A percentile compares a stretch with the other conserved stretches of the same genome.
Evolutionary conservation across 2,113 vertebrate species (phyloP).

Genomic region (Progne subis): DNA sequence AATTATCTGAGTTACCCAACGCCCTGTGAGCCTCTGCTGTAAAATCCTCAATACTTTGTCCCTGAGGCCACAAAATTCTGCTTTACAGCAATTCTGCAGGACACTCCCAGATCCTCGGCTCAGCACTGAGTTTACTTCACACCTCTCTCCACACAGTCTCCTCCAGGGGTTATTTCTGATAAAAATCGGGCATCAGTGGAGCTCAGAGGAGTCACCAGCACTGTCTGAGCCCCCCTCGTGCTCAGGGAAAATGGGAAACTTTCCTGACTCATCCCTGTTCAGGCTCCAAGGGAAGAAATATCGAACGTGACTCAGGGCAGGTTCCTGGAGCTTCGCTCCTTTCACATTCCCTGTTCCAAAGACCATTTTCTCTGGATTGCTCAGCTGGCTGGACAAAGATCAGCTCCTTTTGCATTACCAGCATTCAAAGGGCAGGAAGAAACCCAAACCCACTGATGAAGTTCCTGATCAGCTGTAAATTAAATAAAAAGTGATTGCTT

Average conservation of each 20-base stretch:
- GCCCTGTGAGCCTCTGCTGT: conserved; percentile 1
- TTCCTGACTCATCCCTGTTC: background rate
- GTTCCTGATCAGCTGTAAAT: background rate
- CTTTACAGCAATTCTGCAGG: background rate
- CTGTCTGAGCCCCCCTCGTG: background rate
- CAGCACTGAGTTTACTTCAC: background rate
- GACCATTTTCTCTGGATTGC: background rate
- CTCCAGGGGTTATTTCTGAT: background rate
- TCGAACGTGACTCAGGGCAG: conserved; percentile 17
- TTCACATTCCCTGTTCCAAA: background rate
- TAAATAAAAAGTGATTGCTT: background rate
- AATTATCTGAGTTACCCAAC: conserved; percentile 16
- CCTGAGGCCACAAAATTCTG: conserved; percentile 18
- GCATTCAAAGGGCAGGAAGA: background rate
- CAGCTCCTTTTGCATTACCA: background rate
- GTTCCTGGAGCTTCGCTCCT: conserved; percentile 32
- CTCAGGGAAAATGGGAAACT: background rate
- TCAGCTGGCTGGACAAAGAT: background rate
- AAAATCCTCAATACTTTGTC: background rate
- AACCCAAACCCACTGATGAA: background rate
- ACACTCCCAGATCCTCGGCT: background rate
- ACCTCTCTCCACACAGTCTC: background rate
- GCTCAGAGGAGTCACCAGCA: background rate
- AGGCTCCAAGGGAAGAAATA: background rate
- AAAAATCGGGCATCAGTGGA: rapidly evolving